Percentiles rank a stretch among this genome's conserved stretches.
Evolutionary conservation across 2,113 vertebrate species (phyloP).

Genomic region (Procavia capensis): DNA sequence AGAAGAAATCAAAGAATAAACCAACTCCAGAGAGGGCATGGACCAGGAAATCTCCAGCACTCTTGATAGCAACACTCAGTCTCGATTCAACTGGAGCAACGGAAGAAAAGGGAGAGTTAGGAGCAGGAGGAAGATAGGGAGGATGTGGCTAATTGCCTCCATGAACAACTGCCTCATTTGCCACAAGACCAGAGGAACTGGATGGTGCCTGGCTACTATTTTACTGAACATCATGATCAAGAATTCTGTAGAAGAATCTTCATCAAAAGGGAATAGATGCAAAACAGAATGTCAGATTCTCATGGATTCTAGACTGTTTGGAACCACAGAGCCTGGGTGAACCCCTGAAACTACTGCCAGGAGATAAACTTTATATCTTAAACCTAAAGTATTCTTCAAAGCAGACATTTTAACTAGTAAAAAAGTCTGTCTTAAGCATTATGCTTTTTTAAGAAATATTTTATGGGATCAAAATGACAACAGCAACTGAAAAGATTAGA

Average conservation of each 20-base stretch:
- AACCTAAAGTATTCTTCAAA: neutral
- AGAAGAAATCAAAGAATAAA: neutral
- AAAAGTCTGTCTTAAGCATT: neutral
- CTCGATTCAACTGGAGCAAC: neutral
- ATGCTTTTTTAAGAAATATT: neutral
- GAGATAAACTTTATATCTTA: neutral
- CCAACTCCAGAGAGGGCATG: neutral
- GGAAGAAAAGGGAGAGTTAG: neutral
- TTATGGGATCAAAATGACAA: neutral
- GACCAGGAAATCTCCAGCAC: neutral
- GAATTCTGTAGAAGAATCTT: neutral
- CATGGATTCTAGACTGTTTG: neutral
- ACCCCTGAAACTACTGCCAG: neutral
- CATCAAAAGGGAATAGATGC: neutral
- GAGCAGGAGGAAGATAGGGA: neutral
- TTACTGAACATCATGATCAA: neutral
- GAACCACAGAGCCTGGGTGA: neutral
- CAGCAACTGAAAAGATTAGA: neutral
- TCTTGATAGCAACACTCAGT: neutral
- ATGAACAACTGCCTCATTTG: neutral
- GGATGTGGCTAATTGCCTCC: neutral
- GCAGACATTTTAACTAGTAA: neutral
- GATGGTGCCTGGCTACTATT: neutral
- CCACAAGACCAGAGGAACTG: neutral
- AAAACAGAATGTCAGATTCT: neutral